Evolutionary conservation across 2,888 invertebrate species (phyloP).

Genomic region (Archips crataeganus): DNA sequence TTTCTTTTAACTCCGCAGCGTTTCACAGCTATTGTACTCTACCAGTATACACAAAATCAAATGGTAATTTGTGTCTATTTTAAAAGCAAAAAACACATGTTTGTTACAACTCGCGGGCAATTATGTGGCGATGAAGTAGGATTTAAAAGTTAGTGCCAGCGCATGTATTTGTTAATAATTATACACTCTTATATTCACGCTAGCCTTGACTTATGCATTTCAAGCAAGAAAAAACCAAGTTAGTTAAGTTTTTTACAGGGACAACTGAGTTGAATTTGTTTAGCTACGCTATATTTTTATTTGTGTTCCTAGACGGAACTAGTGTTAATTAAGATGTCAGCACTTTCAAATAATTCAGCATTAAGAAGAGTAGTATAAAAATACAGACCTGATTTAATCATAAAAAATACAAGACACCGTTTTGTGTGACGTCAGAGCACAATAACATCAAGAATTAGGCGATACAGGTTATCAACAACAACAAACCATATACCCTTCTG

Average conservation of each 20-base stretch:
- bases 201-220: conserved; percentile 37
- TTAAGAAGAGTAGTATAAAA: neutral
- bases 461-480: conserved; percentile 32
- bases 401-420: neutral
- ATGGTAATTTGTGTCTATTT: conserved; percentile 21
- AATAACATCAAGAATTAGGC: conserved; percentile 24
- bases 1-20: conserved; percentile 13
- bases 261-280: neutral
- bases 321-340: neutral
- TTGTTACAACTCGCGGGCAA: conserved; percentile 3
- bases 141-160: conserved; percentile 9
- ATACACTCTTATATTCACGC: conserved; percentile 28
- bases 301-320: neutral
- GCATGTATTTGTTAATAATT: conserved; percentile 32
- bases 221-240: conserved; percentile 6
- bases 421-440: conserved; percentile 21
- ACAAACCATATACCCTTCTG: conserved; percentile 30
- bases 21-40: conserved; percentile 6
- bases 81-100: conserved; percentile 20
- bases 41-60: conserved; percentile 13
- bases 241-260: neutral
- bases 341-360: neutral
- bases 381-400: neutral
- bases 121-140: conserved; percentile 18
- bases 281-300: neutral